Conservation (phyloP, 2,888 invertebrate genomes). For the Pterostichus madidus region DNA sequence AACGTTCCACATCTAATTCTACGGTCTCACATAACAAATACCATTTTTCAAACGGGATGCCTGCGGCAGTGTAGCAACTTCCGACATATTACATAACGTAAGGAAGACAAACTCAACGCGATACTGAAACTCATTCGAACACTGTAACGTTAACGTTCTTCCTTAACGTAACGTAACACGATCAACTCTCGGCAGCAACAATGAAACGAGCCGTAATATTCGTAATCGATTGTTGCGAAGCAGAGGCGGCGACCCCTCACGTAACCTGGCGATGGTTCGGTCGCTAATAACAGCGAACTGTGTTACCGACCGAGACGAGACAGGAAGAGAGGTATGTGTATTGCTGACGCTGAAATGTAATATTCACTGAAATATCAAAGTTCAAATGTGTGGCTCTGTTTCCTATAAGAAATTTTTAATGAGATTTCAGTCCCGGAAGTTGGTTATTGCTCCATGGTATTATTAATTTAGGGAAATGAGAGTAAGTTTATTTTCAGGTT, state of each 20-base stretch:
- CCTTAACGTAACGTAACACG: conserved; percentile 14
- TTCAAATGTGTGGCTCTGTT: conserved; percentile 23
- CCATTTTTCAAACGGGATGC: conserved; percentile 8
- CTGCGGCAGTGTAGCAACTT: conserved; percentile 50
- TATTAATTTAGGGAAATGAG: conserved; percentile 38
- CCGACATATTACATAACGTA: conserved; percentile 59
- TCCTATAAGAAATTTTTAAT: conserved; percentile 29
- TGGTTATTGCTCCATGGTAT: conserved; percentile 26
- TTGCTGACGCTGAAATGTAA: conserved; percentile 15
- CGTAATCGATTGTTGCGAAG: conserved; percentile 59
- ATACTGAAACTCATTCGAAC: conserved; percentile 31
- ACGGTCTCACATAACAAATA: conserved; percentile 21
- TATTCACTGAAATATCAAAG: conserved; percentile 44
- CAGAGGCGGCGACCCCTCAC: conserved; percentile 2
- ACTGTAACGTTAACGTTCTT: conserved; percentile 15
- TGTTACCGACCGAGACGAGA: neutral
- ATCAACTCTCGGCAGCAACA: conserved; percentile 44
- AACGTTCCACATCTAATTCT: conserved; percentile 39
- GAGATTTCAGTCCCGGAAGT: conserved; percentile 32
- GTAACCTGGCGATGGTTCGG: conserved; percentile 13
- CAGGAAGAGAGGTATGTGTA: conserved; percentile 14
- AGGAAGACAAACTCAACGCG: conserved; percentile 36
- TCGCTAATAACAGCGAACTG: conserved; percentile 14
- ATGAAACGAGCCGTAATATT: conserved; percentile 61
- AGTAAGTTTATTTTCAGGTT: conserved; percentile 26